Evolutionary conservation across 2,797 vertebrate genomes (phyloP).

Genomic region (Eupleurogrammus muticus): DNA sequence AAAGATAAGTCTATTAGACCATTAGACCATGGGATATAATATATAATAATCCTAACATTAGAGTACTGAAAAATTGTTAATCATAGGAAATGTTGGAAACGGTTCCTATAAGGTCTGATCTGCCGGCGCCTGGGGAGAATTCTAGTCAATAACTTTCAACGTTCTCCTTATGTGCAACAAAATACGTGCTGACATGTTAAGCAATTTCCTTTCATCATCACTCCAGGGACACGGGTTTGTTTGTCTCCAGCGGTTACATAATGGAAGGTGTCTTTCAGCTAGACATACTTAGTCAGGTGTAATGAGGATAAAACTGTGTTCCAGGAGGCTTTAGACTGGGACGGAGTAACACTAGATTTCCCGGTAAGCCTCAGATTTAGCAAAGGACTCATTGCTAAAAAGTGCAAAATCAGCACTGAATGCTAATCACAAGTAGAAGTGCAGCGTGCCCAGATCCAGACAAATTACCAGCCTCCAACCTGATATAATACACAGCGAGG

Average conservation of each 20-base stretch:
- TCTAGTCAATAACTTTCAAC: constrained; percentile 35
- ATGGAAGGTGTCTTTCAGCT: constrained; percentile 40
- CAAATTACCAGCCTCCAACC: neutral
- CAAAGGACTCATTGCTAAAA: constrained; percentile 18
- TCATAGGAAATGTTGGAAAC: neutral
- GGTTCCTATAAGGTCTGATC: neutral
- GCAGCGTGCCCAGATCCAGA: neutral
- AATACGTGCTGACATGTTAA: constrained; percentile 33
- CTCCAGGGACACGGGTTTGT: constrained; percentile 37
- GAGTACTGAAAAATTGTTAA: constrained; percentile 12
- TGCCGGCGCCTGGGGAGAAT: constrained; percentile 5
- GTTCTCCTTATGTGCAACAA: constrained; percentile 34
- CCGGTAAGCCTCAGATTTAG: neutral
- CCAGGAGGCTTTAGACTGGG: constrained; percentile 28
- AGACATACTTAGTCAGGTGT: constrained; percentile 34
- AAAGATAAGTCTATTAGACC: neutral
- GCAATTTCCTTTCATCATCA: constrained; percentile 52
- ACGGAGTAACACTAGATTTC: constrained; percentile 40
- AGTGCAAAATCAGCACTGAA: constrained; percentile 21
- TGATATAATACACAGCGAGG: neutral
- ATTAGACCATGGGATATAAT: neutral
- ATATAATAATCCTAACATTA: constrained; percentile 10
- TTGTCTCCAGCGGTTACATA: constrained; percentile 46
- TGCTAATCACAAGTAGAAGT: constrained; percentile 11
- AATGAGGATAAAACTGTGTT: constrained; percentile 46